Evolutionary conservation across 2,888 invertebrate genomes (phyloP), one percentile per base, ranked within the genome.

Genomic region (Standfussiana lucernea): DNA sequence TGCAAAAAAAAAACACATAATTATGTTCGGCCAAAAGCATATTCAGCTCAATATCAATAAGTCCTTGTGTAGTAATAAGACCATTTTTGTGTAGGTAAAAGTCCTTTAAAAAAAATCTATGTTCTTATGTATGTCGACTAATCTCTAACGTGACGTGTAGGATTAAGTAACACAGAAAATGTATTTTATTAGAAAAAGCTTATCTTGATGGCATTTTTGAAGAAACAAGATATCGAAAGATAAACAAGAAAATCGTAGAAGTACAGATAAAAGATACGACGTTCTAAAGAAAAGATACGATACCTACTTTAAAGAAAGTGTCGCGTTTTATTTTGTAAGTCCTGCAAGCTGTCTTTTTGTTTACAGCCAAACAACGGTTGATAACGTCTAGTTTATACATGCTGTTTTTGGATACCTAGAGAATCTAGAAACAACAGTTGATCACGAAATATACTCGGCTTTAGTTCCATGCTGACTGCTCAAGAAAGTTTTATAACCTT

Each of bases 401-500:
- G 62, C 24, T 62, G 32, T 65, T 62, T 64, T 56, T 68, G 35
- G 24, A 24, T 40, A 45, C 28, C 40, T 47, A 67, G 21, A 56
- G 21, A 59, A 56, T 72, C 37, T 59, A 75, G 62, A 53, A 82
- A 74, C 69, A 73, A 35, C 68, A 76, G 37, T 53, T 71, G 67
- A 61, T 64, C 67, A 68, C 59, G 50, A 72, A 72, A 72, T 64
- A 37, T 68, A 35, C 35, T 72, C 45, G 37, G 64, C 11, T 79
- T 69, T 62, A 50, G 42, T 79, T 72, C 35, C 65, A 53, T 75
- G 80, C 45, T 45, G 65, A 79, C 75, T 72, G 65, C 35, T 66
- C 32, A 75, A 72, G 42, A 79, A 83, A 83, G 83, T 83, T 79
- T 73, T 70, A 70, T 72, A 79, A 75, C 62, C 56, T 64, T 61